Conservation (phyloP, 2,113 vertebrate genomes). For the Octodon degus region DNA sequence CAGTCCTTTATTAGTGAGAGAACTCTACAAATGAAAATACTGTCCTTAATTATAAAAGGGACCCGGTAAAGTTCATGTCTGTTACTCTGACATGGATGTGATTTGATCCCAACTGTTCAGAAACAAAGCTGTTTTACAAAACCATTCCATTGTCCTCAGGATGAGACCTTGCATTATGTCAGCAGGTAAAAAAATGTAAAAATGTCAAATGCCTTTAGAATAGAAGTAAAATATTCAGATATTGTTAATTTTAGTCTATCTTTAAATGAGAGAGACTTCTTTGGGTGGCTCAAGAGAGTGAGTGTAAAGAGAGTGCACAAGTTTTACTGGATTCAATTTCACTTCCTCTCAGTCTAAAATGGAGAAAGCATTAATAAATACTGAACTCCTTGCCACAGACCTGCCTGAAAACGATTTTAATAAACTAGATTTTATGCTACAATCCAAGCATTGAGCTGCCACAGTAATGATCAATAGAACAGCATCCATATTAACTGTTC, state of each 20-base stretch:
- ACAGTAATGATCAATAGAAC: conserved; percentile 81
- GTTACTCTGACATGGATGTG: background rate
- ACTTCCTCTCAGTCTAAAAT: conserved; percentile 75
- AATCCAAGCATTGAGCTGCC: conserved; percentile 81
- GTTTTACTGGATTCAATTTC: conserved; percentile 62
- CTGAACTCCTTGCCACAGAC: conserved; percentile 78
- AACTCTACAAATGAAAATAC: background rate
- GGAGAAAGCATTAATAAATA: conserved; percentile 84
- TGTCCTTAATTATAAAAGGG: background rate
- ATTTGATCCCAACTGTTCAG: background rate
- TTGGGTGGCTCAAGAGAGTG: background rate
- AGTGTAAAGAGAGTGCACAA: conserved; percentile 37
- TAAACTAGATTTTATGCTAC: conserved; percentile 82
- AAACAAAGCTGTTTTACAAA: background rate
- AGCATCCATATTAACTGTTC: conserved; percentile 65
- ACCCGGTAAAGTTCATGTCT: background rate
- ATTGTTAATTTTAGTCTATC: background rate
- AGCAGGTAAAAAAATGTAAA: conserved; percentile 13
- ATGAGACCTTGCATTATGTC: background rate
- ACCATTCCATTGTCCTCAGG: background rate
- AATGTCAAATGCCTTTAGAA: conserved; percentile 20
- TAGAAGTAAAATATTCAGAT: background rate
- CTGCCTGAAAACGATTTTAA: conserved; percentile 83
- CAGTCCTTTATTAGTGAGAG: background rate
- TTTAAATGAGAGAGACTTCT: conserved; percentile 6